Base-by-base conservation (phyloP, 2,888 invertebrate species). In the Folsomia manolachei region DNA sequence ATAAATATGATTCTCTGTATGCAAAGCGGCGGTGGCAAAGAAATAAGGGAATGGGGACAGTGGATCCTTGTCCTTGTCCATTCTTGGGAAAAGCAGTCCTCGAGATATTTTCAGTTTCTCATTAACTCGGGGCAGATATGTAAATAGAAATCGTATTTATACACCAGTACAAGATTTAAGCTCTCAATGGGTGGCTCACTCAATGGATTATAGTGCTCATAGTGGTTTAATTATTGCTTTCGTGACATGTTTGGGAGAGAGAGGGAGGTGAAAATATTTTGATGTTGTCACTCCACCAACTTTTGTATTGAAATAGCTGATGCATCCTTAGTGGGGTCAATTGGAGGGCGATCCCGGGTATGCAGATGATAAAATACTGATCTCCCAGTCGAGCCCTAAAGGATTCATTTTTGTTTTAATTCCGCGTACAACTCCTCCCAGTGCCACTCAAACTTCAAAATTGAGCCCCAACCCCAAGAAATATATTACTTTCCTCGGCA, bases 191-290 rank as follows among this genome's bases (percentile, higher is more conserved):
- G 72, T 72, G 75, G 75, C 72, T 75, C 72, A 72, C 69, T 71
- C 72, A 71, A 72, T 71, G 75, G 75, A 75, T 75, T 75, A 75
- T 69, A 71, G 62, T 66, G 69, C 71, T 75, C 71, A 70, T 71
- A 69, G 71, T 72, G 71, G 71, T 75, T 75, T 75, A 75, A 75
- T 75, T 75, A 75, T 73, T 73, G 70, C 73, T 71, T 75, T 75
- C 73, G 73, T 75, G 73, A 74, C 67, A 68, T 62, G 72, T n/a
- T n/a, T n/a, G n/a, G n/a, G n/a, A n/a, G n/a, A n/a, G 70, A 39
- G n/a, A 62, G 63, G 63, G 63, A 63, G 62, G 66, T 25, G 56
- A 69, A 65, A 73, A 73, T 75, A 71, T 73, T 73, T 75, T 75
- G 72, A 68, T 73, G 68, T 52, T 73, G 75, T 73, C 75, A 75